phyloP scores from a whole-genome alignment of 2,888 invertebrate genomes.

The Brachyptera risi region DNA sequence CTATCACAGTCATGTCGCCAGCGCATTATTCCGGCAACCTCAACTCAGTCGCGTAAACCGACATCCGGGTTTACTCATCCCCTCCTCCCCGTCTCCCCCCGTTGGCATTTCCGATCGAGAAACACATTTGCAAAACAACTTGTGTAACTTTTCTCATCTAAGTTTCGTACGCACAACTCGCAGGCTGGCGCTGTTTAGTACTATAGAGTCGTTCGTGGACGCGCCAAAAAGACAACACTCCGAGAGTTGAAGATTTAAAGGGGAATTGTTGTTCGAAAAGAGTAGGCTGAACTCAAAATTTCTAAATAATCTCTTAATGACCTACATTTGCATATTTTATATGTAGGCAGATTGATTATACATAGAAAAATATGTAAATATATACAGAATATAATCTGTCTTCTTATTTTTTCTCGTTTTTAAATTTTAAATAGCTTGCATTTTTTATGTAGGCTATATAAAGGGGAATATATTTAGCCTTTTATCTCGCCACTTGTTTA shows the following conservation, averaged over 20 bases:
- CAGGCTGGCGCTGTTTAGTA: background rate
- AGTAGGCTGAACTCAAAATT: too few relatives aligned
- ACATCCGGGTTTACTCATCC: constrained; percentile 8
- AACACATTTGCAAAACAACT: constrained; percentile 34
- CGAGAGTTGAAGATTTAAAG: too few relatives aligned
- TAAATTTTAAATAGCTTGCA: background rate
- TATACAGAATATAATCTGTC: background rate
- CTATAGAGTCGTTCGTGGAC: too few relatives aligned
- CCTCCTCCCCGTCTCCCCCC: constrained; percentile 6
- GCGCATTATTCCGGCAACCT: background rate
- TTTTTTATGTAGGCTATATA: too few relatives aligned
- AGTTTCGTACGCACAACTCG: constrained; percentile 33
- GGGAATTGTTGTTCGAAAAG: too few relatives aligned
- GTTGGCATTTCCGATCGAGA: constrained; percentile 9
- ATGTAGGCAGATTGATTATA: background rate
- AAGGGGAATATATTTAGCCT: too few relatives aligned
- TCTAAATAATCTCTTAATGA: background rate
- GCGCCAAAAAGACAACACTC: too few relatives aligned
- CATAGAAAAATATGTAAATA: background rate
- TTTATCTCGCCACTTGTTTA: too few relatives aligned
- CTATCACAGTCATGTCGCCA: background rate
- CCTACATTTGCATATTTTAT: constrained; percentile 3
- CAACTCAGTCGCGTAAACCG: constrained; percentile 13
- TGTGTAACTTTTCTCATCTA: constrained; percentile 42
- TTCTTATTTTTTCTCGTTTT: background rate